Percentiles rank a stretch among this genome's conserved stretches.
phyloP scores from a whole-genome alignment of 2,797 vertebrate genomes.

The Sebastolobus altivelis region DNA sequence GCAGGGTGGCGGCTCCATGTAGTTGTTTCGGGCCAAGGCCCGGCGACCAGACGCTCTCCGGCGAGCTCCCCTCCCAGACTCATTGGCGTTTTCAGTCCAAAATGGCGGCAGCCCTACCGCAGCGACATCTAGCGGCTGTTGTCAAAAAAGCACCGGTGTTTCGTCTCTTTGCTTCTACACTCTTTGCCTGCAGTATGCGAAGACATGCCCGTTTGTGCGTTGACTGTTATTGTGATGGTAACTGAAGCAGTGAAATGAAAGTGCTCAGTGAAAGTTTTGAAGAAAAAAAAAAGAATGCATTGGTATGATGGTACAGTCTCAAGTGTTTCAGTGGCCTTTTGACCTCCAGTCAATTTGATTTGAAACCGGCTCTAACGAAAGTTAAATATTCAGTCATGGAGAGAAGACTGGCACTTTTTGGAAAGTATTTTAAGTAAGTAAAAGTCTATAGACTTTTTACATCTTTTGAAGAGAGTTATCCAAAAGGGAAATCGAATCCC shows the following conservation, averaged over 20 bases:
- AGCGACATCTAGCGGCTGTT: too few relatives aligned
- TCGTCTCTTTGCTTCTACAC: too few relatives aligned
- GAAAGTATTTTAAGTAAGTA: not conserved
- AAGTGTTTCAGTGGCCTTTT: slow-evolving; percentile 4
- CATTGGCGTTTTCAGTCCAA: too few relatives aligned
- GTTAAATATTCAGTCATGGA: slow-evolving; percentile 4
- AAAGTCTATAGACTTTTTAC: slow-evolving; percentile 7
- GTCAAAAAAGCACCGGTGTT: too few relatives aligned
- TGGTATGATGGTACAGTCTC: not conserved
- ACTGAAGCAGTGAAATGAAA: not conserved
- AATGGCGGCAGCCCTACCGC: too few relatives aligned
- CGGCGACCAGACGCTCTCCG: too few relatives aligned
- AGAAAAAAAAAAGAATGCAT: not conserved
- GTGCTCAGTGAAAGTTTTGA: not conserved
- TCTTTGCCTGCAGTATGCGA: not conserved
- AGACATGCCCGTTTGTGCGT: not conserved
- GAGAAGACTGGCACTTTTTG: slow-evolving; percentile 1
- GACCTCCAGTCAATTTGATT: slow-evolving; percentile 12
- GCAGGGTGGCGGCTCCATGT: too few relatives aligned
- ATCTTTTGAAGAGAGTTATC: slow-evolving; percentile 14
- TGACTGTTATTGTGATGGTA: not conserved
- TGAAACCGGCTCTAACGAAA: slow-evolving; percentile 3
- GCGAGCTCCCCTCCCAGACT: too few relatives aligned
- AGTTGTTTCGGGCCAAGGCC: too few relatives aligned
- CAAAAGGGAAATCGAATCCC: slow-evolving; percentile 26